Conservation (phyloP, 2,888 invertebrate species). For the Eulithis prunata region DNA sequence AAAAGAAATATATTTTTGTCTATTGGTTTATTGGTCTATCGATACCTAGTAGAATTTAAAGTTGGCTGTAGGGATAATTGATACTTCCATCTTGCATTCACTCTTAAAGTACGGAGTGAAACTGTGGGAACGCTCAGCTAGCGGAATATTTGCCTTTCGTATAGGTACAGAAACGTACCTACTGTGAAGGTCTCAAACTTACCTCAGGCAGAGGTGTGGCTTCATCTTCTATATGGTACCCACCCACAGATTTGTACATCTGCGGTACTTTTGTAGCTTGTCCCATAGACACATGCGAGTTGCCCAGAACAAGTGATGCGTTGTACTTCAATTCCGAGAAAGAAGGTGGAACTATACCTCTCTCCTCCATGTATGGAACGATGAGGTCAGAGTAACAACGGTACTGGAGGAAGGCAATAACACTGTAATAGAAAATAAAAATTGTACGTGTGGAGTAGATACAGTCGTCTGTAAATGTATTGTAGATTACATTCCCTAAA, state of each 20-base stretch:
- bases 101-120: no score
- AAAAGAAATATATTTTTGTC: conserved; percentile 5
- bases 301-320: conserved; percentile 60
- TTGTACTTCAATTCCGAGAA: conserved; percentile 55
- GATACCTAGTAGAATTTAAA: no score
- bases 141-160: no score
- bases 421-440: conserved; percentile 18
- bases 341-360: conserved; percentile 52
- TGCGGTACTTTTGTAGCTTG: conserved; percentile 54
- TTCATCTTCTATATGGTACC: conserved; percentile 62
- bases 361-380: conserved; percentile 47
- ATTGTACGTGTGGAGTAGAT: neutral
- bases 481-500: no score
- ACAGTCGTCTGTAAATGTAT: no score
- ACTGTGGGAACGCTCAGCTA: no score
- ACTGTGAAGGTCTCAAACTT: neutral
- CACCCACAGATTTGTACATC: conserved; percentile 60
- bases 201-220: conserved; percentile 61
- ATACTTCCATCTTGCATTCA: no score
- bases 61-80: no score
- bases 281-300: conserved; percentile 60
- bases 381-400: conserved; percentile 36
- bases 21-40: no score
- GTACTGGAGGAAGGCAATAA: conserved; percentile 25
- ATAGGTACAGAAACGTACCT: no score